Conservation (phyloP, 2,888 invertebrate species). For the Salticus scenicus region DNA sequence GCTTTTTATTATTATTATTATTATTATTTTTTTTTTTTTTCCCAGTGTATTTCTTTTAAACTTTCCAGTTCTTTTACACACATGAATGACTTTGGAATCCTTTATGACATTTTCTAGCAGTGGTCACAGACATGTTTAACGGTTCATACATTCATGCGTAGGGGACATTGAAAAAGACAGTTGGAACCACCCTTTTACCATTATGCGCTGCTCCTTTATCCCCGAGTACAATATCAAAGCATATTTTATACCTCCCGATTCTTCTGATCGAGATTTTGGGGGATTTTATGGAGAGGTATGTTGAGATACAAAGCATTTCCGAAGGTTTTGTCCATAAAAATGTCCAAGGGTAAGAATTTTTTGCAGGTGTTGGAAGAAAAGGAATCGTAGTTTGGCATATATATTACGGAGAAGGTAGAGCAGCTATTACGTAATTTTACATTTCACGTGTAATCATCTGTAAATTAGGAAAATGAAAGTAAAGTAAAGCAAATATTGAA, state of each 20-base stretch:
- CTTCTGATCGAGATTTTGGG: constrained; percentile 40
- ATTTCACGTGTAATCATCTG: no score
- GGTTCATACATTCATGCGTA: background rate
- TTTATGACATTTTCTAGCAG: background rate
- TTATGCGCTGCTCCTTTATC: background rate
- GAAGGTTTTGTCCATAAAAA: background rate
- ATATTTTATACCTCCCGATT: constrained; percentile 36
- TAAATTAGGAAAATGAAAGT: no score
- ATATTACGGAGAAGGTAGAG: no score
- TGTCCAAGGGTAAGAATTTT: no score
- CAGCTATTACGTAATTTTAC: no score
- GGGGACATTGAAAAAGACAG: background rate
- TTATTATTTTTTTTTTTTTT: no score
- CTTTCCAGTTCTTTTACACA: no score
- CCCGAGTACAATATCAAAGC: constrained; percentile 1
- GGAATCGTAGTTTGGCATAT: no score
- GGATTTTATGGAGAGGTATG: constrained; percentile 25
- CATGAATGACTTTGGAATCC: background rate
- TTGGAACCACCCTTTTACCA: background rate
- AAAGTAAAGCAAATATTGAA: no score
- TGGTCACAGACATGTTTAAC: background rate
- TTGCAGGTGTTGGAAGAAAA: no score
- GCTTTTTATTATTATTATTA: no score
- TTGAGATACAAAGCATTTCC: background rate
- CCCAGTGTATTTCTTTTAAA: no score